Percentiles rank a stretch among this genome's conserved stretches.
phyloP scores from a whole-genome alignment of 1,140 invertebrate genomes.

The Drosophila malerkotliana region DNA sequence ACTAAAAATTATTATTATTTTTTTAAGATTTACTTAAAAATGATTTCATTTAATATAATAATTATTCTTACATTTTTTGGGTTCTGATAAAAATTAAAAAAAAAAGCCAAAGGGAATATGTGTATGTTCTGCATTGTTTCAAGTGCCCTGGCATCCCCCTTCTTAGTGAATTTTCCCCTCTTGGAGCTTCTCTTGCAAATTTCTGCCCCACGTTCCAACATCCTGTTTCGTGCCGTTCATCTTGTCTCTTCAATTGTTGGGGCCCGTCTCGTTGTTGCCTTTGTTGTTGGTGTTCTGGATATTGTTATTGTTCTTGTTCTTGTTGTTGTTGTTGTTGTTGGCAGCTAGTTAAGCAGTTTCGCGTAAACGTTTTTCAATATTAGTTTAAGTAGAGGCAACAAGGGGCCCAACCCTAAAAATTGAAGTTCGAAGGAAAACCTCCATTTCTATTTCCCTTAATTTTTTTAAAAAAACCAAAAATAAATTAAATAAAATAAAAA shows the following conservation, averaged over 20 bases:
- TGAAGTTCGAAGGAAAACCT: no score
- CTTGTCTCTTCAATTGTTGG: conserved; percentile 80
- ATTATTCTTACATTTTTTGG: neutral
- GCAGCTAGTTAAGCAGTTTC: conserved; percentile 80
- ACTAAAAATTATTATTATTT: neutral
- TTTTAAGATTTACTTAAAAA: no score
- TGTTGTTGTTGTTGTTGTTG: conserved; percentile 70
- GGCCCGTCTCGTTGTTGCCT: conserved; percentile 37
- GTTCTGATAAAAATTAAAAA: no score
- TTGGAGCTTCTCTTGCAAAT: conserved; percentile 63
- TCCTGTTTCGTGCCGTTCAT: conserved; percentile 80
- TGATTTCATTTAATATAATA: neutral
- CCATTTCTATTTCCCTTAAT: no score
- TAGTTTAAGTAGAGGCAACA: conserved; percentile 29
- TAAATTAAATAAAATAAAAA: no score
- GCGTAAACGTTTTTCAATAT: conserved; percentile 81
- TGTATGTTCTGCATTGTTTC: neutral
- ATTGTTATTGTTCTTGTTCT: conserved; percentile 16
- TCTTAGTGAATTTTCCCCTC: conserved; percentile 12
- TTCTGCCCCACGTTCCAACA: conserved; percentile 78
- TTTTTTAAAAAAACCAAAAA: no score
- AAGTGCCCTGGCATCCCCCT: conserved; percentile 18
- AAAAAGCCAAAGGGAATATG: no score
- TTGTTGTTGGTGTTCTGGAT: conserved; percentile 8
- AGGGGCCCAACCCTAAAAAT: no score